Evolutionary conservation across 2,888 invertebrate species (phyloP).

Genomic region (Caenorhabditis doughertyi): DNA sequence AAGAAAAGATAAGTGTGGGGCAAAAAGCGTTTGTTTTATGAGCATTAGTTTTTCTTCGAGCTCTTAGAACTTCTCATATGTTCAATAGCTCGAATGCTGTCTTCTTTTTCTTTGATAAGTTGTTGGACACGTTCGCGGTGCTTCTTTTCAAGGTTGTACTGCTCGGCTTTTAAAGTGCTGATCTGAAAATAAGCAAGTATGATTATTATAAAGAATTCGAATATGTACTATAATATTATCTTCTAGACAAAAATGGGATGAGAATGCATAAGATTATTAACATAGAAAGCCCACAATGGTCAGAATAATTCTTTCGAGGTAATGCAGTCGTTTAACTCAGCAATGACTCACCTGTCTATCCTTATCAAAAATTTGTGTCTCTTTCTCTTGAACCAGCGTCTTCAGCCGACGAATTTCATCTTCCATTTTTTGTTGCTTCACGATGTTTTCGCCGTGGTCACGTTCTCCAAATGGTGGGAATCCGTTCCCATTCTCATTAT

Average conservation of each 20-base stretch:
- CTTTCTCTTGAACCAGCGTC: slow-evolving; percentile 62
- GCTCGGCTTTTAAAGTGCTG: slow-evolving; percentile 71
- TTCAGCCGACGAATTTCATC: slow-evolving; percentile 73
- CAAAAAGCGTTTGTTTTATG: not conserved
- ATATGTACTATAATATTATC: not conserved
- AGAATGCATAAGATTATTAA: too few relatives aligned
- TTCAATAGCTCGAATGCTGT: slow-evolving; percentile 61
- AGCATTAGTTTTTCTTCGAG: slow-evolving; percentile 39
- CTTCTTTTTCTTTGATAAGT: slow-evolving; percentile 73
- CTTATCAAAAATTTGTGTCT: slow-evolving; percentile 68
- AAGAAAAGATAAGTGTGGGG: not conserved
- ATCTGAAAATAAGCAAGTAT: too few relatives aligned
- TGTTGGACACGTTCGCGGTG: slow-evolving; percentile 69
- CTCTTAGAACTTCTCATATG: slow-evolving; percentile 29
- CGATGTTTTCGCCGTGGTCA: slow-evolving; percentile 55
- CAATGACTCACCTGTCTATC: slow-evolving; percentile 73
- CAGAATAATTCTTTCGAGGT: too few relatives aligned
- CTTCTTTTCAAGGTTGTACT: slow-evolving; percentile 69
- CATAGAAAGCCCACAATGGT: too few relatives aligned
- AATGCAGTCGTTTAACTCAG: too few relatives aligned
- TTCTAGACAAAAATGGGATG: too few relatives aligned
- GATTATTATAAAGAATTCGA: too few relatives aligned
- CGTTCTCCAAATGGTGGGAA: slow-evolving; percentile 34
- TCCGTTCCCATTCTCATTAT: slow-evolving; percentile 46
- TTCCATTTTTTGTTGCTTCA: slow-evolving; percentile 72